Base-by-base conservation (phyloP, 2,113 vertebrate genomes). In the Odontesthes bonariensis region DNA sequence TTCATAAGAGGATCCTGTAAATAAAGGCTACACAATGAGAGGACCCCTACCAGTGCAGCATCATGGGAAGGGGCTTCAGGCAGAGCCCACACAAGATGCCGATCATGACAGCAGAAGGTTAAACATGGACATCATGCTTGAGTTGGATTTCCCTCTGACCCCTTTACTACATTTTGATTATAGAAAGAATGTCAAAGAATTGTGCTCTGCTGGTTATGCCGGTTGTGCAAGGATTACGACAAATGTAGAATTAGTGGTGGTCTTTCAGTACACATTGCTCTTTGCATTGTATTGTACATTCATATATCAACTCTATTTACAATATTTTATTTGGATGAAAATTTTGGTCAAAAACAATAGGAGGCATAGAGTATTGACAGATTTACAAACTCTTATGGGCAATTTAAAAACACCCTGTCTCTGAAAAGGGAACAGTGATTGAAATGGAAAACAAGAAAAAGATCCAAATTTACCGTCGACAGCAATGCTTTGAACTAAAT, bases 61-160 rank as follows among this genome's bases (percentile, higher is more conserved):
- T 88, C 84, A 92, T 94, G 92, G 86, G 92, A 93, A 94, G 88
- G 83, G 83, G 65, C 81, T 79, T 33, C 63, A 87, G 56, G 22
- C 73, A 63, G 53, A 73, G 92, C 88, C 92, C 92, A 93, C 92
- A 93, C 91, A 94, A 91, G 92, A 86, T 73, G 92, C 64, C 27
- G 51, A 71, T 82, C 79, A 58, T 54, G 77, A 87, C 68, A 83
- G 60, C 38, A 68, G 80, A 77, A 85, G 84, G 74, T 91, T 84
- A 80, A 81, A 88, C 66, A 86, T 79, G 74, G 81, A 89, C 70
- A 84, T 82, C 31, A 70, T 83, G 69, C 65, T 75, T 84, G 71
- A 74, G 67, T 75, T 83, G 56, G 71, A 79, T 54, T 74, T 78
- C 74, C 55, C 35, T 63, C 35, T 59, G 65, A 73, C 58, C 86